Conservation (phyloP, 2,797 vertebrate genomes). For the Lutra lutra region DNA sequence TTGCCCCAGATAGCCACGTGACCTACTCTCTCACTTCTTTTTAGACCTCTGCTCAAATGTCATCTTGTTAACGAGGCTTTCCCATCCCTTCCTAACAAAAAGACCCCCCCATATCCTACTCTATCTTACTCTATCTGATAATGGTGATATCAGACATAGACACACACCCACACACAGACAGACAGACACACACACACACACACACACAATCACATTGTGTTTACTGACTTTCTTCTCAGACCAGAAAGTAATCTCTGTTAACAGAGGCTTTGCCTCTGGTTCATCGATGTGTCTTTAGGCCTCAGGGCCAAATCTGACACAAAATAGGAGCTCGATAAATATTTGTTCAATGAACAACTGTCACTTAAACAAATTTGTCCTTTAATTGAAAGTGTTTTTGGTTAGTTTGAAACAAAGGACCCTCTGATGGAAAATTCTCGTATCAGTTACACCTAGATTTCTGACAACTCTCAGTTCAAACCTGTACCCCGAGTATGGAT, state of each 20-base stretch:
- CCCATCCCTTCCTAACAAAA: not conserved
- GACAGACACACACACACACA: not conserved
- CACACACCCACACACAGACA: not conserved
- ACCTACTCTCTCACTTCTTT: not conserved
- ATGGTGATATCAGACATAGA: not conserved
- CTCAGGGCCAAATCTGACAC: slow-evolving; percentile 18
- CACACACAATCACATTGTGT: not conserved
- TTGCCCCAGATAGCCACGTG: not conserved
- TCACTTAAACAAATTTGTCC: not conserved
- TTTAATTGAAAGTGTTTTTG: slow-evolving; percentile 21
- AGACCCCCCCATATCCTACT: not conserved
- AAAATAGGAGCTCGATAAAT: not conserved
- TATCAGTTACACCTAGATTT: not conserved
- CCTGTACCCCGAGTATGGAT: not conserved
- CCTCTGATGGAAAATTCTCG: not conserved
- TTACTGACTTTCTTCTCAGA: slow-evolving; percentile 12
- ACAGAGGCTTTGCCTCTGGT: not conserved
- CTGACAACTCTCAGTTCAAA: slow-evolving; percentile 28
- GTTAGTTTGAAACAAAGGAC: slow-evolving; percentile 24
- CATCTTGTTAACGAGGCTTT: slow-evolving; percentile 5
- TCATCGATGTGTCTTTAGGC: not conserved
- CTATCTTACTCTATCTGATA: not conserved
- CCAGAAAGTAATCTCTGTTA: not conserved
- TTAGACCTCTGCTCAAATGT: slow-evolving; percentile 36
- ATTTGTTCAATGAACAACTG: not conserved